Evolutionary conservation across 2,113 vertebrate species (phyloP).

Genomic region (Zeus faber): DNA sequence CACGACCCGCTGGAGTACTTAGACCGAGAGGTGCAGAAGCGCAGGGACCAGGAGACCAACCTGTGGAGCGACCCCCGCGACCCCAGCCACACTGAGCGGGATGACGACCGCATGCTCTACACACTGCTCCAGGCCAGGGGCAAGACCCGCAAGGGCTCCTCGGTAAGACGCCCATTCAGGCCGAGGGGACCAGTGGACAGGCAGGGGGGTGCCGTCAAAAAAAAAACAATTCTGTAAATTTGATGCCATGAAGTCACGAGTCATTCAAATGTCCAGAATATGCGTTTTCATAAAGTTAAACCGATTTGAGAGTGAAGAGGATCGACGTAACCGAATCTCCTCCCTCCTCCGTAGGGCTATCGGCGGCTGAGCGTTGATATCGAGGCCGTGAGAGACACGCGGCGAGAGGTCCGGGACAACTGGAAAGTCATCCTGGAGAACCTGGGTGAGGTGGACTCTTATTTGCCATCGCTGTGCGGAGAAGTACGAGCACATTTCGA

Average conservation of each 20-base stretch:
- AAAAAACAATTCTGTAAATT: too few relatives aligned
- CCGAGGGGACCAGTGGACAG: neutral
- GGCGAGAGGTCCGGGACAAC: slow-evolving; percentile 77
- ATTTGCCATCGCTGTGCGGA: too few relatives aligned
- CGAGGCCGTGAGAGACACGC: slow-evolving; percentile 77
- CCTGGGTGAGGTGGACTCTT: slow-evolving; percentile 69
- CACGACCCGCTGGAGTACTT: slow-evolving; percentile 80
- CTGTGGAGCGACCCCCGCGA: slow-evolving; percentile 81
- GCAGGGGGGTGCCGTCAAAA: too few relatives aligned
- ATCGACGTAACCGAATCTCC: neutral
- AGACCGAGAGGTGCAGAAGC: slow-evolving; percentile 76
- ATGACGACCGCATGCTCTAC: slow-evolving; percentile 76
- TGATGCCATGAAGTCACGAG: too few relatives aligned
- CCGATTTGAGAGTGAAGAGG: neutral
- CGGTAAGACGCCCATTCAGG: slow-evolving; percentile 48
- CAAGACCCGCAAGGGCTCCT: slow-evolving; percentile 74
- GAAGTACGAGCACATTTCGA: too few relatives aligned
- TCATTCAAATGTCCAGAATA: too few relatives aligned
- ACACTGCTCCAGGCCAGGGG: slow-evolving; percentile 74
- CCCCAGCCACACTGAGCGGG: slow-evolving; percentile 76
- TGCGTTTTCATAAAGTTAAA: neutral
- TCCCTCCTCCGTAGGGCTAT: slow-evolving; percentile 70
- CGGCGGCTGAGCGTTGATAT: slow-evolving; percentile 82
- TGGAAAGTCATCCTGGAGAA: slow-evolving; percentile 80
- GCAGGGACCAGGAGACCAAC: slow-evolving; percentile 80